Conservation (phyloP, 2,113 vertebrate genomes). For the Notarius lentiginosus region DNA sequence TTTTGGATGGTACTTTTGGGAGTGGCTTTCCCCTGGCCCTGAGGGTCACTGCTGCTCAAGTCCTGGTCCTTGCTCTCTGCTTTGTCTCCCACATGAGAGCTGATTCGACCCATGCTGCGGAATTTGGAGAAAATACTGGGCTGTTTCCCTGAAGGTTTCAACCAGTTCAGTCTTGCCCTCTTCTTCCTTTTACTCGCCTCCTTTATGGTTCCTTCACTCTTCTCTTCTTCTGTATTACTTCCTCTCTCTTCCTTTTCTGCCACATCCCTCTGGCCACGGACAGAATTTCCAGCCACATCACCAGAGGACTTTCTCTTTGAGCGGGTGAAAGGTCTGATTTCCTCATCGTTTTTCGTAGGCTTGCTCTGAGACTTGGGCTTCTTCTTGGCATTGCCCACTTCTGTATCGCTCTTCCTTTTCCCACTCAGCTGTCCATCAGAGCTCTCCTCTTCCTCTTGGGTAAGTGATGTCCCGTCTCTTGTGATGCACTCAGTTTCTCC, state of each 20-base stretch:
- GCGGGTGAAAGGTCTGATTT: slow-evolving; percentile 78
- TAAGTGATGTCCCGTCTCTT: slow-evolving; percentile 25
- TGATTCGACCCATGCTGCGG: slow-evolving; percentile 83
- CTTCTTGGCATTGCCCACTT: slow-evolving; percentile 90
- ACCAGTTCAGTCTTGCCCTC: slow-evolving; percentile 80
- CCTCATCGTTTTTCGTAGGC: slow-evolving; percentile 72
- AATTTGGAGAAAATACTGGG: slow-evolving; percentile 98
- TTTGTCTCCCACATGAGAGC: slow-evolving; percentile 70
- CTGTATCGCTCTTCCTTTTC: slow-evolving; percentile 90
- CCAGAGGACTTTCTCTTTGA: slow-evolving; percentile 86
- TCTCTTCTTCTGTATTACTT: slow-evolving; percentile 43
- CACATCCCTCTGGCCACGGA: slow-evolving; percentile 37
- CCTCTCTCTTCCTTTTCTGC: slow-evolving; percentile 33
- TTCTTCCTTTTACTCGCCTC: slow-evolving; percentile 81
- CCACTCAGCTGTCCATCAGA: slow-evolving; percentile 73
- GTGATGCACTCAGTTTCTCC: not conserved
- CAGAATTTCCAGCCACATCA: slow-evolving; percentile 56
- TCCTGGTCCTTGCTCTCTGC: slow-evolving; percentile 64
- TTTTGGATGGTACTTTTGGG: not conserved
- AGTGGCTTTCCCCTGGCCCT: not conserved
- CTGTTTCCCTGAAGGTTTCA: slow-evolving; percentile 84
- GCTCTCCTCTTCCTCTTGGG: slow-evolving; percentile 61
- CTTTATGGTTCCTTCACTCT: slow-evolving; percentile 51
- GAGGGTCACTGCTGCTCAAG: slow-evolving; percentile 46
- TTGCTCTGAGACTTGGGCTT: slow-evolving; percentile 82